Percentiles rank a stretch among this genome's conserved stretches.
These are phyloP conservation scores for Lophotriccus pileatus DNA, from an alignment of 2,797 vertebrate genomes.

Conservation along the genomic window DNA sequence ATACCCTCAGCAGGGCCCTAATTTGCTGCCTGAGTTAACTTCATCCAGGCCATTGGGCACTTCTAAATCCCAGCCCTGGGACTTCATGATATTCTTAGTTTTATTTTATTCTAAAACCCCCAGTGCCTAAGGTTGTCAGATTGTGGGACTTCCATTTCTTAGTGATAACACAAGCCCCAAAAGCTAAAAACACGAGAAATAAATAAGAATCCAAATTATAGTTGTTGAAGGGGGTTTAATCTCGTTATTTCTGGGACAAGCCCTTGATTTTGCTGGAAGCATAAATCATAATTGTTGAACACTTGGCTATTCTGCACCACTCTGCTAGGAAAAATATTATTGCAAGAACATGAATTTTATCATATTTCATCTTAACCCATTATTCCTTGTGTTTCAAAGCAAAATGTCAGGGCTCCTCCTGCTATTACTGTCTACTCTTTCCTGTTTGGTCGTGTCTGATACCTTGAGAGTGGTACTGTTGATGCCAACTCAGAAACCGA, in stretches of 20 bases:
- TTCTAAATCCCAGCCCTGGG: slow-evolving; percentile 51
- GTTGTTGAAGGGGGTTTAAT: background rate
- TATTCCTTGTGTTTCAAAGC: slow-evolving; percentile 13
- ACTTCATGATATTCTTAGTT: slow-evolving; percentile 32
- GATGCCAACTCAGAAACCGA: background rate
- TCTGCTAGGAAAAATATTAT: slow-evolving; percentile 24
- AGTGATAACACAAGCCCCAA: background rate
- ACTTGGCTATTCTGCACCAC: background rate
- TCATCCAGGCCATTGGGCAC: slow-evolving; percentile 53
- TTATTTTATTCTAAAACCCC: slow-evolving; percentile 31
- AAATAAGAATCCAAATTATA: slow-evolving; percentile 1
- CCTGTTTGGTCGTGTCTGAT: background rate
- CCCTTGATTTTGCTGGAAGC: background rate
- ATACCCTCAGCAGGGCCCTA: slow-evolving; percentile 43
- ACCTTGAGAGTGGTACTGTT: background rate
- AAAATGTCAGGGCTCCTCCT: background rate
- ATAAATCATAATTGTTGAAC: slow-evolving; percentile 8
- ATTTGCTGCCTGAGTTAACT: slow-evolving; percentile 68
- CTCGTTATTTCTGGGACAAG: slow-evolving; percentile 14
- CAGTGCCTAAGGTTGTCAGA: slow-evolving; percentile 3
- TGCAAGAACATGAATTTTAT: slow-evolving; percentile 26
- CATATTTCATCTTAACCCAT: slow-evolving; percentile 12
- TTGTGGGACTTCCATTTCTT: slow-evolving; percentile 6
- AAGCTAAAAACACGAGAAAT: background rate
- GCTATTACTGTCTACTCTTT: background rate